Conservation (phyloP, 2,888 invertebrate species). For the Mesoligia furuncula region DNA sequence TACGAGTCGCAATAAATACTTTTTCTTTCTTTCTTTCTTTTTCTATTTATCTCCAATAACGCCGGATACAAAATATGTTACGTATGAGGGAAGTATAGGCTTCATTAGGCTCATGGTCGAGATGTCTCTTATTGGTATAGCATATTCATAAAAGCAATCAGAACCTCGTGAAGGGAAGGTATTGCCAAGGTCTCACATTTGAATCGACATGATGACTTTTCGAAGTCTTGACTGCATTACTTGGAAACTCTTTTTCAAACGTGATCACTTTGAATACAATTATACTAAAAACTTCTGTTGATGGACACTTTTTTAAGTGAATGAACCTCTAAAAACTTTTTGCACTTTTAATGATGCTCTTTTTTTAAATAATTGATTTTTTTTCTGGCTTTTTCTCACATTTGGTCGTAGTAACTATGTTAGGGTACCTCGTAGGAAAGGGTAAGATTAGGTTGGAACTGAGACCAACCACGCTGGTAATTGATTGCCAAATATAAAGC, state of each 20-base stretch:
- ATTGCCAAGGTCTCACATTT: slow-evolving; percentile 21
- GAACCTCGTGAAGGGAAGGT: background rate
- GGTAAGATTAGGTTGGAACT: too few relatives aligned
- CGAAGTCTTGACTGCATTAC: background rate
- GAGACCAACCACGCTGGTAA: too few relatives aligned
- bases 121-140: slow-evolving; percentile 5
- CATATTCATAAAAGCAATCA: slow-evolving; percentile 38
- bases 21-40: too few relatives aligned
- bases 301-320: background rate
- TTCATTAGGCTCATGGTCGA: slow-evolving; percentile 24
- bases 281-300: background rate
- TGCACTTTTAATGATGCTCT: background rate
- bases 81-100: slow-evolving; percentile 13
- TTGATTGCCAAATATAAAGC: too few relatives aligned
- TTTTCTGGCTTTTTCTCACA: background rate
- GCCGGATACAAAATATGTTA: slow-evolving; percentile 7
- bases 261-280: background rate
- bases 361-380: background rate
- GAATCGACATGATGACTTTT: background rate
- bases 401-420: too few relatives aligned
- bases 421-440: background rate
- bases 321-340: background rate
- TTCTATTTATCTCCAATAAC: slow-evolving; percentile 1
- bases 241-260: background rate
- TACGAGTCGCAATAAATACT: too few relatives aligned